A percentile compares a stretch with the other conserved stretches of the same genome.
Conservation (phyloP, 1,140 invertebrate genomes). For the Drosophila simulans region DNA sequence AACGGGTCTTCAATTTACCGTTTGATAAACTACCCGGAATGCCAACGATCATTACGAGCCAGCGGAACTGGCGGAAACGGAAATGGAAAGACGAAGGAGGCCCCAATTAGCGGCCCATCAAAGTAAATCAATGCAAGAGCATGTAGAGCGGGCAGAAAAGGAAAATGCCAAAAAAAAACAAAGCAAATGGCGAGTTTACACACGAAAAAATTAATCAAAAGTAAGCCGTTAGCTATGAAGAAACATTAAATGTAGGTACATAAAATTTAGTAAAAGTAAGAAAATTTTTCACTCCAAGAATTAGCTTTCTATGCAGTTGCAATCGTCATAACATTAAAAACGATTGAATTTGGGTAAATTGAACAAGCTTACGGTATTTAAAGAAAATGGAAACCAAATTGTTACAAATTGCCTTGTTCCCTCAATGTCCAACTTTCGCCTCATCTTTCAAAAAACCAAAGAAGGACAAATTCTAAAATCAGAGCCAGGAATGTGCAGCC, state of each 20-base stretch:
- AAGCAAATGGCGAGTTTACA: constrained; percentile 10
- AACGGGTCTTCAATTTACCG: constrained; percentile 35
- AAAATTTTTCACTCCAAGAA: no score
- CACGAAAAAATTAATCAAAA: not conserved
- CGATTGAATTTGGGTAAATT: no score
- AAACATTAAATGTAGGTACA: no score
- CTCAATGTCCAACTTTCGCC: constrained; percentile 10
- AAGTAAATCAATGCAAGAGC: constrained; percentile 68
- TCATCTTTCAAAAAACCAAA: constrained; percentile 21
- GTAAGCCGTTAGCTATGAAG: no score
- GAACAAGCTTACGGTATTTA: not conserved
- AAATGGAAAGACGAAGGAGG: not conserved
- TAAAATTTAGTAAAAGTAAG: no score
- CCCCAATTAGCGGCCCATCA: constrained; percentile 66
- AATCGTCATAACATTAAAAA: no score
- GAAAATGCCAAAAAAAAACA: constrained; percentile 14
- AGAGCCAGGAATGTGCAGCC: constrained; percentile 58
- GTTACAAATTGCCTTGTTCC: not conserved
- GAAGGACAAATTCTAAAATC: constrained; percentile 73
- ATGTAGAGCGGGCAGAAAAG: constrained; percentile 3
- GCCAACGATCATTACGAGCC: constrained; percentile 66
- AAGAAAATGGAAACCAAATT: not conserved
- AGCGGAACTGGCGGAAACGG: constrained; percentile 7
- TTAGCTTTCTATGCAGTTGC: no score
- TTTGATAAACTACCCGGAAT: constrained; percentile 72